Conservation (phyloP, 30 jellyfish, hydroid and myxozoan genomes). For the Morbakka virulenta region DNA sequence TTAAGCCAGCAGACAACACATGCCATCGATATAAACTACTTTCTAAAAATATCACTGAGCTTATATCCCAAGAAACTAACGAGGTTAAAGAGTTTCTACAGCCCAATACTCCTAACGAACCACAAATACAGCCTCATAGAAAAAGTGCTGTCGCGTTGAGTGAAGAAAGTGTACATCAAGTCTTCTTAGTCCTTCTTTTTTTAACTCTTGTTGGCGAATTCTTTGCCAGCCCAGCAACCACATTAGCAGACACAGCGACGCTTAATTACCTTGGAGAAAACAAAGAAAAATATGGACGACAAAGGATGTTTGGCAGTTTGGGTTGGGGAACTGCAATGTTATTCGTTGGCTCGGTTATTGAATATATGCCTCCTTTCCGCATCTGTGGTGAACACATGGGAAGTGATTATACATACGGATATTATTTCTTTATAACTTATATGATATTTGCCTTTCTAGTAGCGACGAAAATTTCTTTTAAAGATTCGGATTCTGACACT, state of each 20-base stretch:
- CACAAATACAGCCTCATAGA: slow-evolving; percentile 83
- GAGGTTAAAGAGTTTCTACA: slow-evolving; percentile 88
- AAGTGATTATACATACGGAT: slow-evolving; percentile 91
- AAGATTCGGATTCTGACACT: slow-evolving; percentile 46
- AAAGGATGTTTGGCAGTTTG: slow-evolving; percentile 97
- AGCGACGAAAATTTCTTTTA: slow-evolving; percentile 78
- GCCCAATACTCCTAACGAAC: slow-evolving; percentile 89
- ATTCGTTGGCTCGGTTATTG: slow-evolving; percentile 91
- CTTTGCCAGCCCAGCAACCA: slow-evolving; percentile 98
- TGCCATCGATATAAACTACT: slow-evolving; percentile 91
- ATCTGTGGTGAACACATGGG: slow-evolving; percentile 92
- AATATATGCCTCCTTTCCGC: slow-evolving; percentile 84
- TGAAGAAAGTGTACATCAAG: slow-evolving; percentile 94
- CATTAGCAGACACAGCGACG: slow-evolving; percentile 98
- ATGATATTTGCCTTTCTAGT: slow-evolving; percentile 81
- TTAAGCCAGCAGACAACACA: slow-evolving; percentile 95
- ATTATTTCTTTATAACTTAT: slow-evolving; percentile 81
- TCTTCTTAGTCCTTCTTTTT: slow-evolving; percentile 86
- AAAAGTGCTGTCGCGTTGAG: slow-evolving; percentile 91
- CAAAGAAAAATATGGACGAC: slow-evolving; percentile 95
- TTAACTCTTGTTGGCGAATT: slow-evolving; percentile 96
- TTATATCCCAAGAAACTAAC: slow-evolving; percentile 86
- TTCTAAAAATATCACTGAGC: slow-evolving; percentile 80
- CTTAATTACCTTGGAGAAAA: slow-evolving; percentile 86
- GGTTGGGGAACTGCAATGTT: slow-evolving; percentile 99